Percentiles rank a stretch among this genome's conserved stretches.
These are phyloP conservation scores for Numenius phaeopus DNA, from an alignment of 2,797 vertebrate species.

Conservation along the genomic window DNA sequence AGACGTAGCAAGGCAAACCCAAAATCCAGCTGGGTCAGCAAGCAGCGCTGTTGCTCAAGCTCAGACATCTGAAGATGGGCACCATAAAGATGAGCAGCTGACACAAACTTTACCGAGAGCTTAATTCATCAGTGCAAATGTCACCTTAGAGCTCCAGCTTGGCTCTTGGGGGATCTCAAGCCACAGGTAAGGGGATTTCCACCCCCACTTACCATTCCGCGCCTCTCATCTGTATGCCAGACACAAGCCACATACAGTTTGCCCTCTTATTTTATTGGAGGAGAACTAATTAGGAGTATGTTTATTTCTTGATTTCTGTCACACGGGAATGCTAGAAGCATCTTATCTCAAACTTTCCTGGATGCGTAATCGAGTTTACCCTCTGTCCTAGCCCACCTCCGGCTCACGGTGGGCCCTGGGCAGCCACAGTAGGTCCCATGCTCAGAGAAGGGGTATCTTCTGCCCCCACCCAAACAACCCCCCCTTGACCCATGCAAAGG, in stretches of 20 bases:
- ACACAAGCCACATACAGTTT: not conserved
- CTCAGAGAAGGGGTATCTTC: accelerated
- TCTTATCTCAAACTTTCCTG: not conserved
- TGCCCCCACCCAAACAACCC: not conserved
- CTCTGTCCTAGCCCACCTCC: not conserved
- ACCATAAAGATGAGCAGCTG: not conserved
- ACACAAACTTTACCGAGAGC: not conserved
- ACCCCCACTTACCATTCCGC: not conserved
- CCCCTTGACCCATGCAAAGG: accelerated
- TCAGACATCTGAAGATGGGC: not conserved
- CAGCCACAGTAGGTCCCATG: not conserved
- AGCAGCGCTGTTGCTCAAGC: not conserved
- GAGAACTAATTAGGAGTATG: not conserved
- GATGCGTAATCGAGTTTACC: accelerated
- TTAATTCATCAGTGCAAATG: accelerated
- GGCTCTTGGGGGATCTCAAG: not conserved
- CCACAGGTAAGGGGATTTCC: not conserved
- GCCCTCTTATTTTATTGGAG: accelerated
- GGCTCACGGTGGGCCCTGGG: not conserved
- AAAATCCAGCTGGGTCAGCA: not conserved
- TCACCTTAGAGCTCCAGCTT: not conserved
- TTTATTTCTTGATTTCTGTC: not conserved
- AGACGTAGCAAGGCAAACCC: not conserved
- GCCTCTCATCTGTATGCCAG: accelerated
- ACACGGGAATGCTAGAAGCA: accelerated